Base-by-base conservation (phyloP, 2,888 invertebrate genomes). In the Hirudinaria manillensis region DNA sequence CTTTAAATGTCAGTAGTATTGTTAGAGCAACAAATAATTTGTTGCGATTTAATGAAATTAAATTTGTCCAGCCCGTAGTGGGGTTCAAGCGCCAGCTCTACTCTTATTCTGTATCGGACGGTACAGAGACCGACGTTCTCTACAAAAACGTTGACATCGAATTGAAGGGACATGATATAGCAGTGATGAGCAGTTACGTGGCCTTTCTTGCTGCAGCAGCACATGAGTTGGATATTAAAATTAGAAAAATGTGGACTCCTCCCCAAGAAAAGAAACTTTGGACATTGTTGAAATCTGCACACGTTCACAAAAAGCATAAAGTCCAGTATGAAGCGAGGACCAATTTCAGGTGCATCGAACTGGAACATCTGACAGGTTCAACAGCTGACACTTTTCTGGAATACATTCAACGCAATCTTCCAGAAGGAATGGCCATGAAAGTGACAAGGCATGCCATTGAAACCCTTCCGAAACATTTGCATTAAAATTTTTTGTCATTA, bases 311-410 rank as follows among this genome's bases (percentile, higher is more conserved):
- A 84, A 97, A 97, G 82, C 94, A 96, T 85, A 89, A 91, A 83
- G 93, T 94, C 0, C 97, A 98, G 83, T 99, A 99, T 85, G 99
- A 99, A 87, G 89, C 91, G 27, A 89, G 98, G 80, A 98, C 98
- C 3, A 92, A 96, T 86, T 96, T 91, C 85, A 89, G 91, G 77
- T 91, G 66, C 32, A 78, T 79, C 16, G 80, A 87, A 85, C 89
- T 95, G 38, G 90, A 91, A 81, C 89, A 91, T 81, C 83, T 99
- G 19, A 99, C 99, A 0, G 95, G 94, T 0, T 96, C 96, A 3
- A 99, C 98, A 19, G 91, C 95, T 70, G 93, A 93, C 80, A 97
- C 98, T 16, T 92, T 93, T 84, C 86, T 99, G 74, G 99, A 99
- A 87, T 99, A 99, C 84, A 90, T 97, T 76, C 91, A 99, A 85